Conservation (phyloP, 2,888 invertebrate genomes). For the Coremacera marginata region DNA sequence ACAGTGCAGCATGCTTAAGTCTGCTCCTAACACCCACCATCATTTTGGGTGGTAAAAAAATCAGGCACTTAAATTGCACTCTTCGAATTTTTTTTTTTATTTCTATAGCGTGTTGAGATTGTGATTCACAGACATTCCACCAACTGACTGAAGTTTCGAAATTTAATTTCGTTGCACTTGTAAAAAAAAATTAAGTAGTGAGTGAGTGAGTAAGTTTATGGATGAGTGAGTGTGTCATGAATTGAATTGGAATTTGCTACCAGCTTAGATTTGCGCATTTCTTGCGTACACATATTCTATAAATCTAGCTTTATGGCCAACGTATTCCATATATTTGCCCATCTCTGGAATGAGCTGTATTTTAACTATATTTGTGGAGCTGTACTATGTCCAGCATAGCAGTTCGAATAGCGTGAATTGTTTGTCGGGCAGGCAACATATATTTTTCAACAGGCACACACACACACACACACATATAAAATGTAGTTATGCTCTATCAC, state of each 20-base stretch:
- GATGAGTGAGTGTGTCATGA: no score
- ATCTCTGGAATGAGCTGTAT: no score
- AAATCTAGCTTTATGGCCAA: background rate
- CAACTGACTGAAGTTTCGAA: background rate
- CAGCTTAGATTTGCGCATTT: no score
- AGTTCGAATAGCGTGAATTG: background rate
- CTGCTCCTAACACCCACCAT: background rate
- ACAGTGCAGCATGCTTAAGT: background rate
- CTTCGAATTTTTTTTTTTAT: background rate
- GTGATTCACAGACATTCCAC: background rate
- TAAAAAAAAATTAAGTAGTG: background rate
- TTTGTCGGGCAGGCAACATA: background rate
- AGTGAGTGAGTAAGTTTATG: no score
- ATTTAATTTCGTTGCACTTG: conserved; percentile 2
- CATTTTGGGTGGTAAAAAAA: background rate
- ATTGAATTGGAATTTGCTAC: no score
- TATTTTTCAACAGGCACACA: background rate
- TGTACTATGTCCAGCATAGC: background rate
- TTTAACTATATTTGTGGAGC: background rate
- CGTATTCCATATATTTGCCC: no score
- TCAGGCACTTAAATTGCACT: background rate
- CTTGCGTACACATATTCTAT: background rate
- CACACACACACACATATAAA: background rate
- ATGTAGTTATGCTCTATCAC: no score
- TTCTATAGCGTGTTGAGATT: conserved; percentile 9